Evolutionary conservation across 1,140 invertebrate genomes (phyloP), one percentile per base, ranked within the genome.

Genomic region (Acromyrmex echinatior): DNA sequence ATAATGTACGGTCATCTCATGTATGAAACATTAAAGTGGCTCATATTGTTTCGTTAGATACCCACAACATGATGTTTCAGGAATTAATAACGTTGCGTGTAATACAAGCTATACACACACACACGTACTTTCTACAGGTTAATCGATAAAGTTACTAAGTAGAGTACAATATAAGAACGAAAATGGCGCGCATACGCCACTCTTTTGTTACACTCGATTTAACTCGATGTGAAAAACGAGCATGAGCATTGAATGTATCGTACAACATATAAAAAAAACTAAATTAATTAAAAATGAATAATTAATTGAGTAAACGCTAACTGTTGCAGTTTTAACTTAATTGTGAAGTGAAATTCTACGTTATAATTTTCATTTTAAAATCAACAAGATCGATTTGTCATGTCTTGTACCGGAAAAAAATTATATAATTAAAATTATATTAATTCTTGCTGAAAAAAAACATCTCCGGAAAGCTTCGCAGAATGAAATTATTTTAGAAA

Each of bases 141-240:
- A 79, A 79, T 79, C 77, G 77, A 79, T 79, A 79, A 79, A 79
- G 28, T 79, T 79, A 79, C 77, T 45, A 79, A 66, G 39, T 51
- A 16, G 62, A 79, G 39, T 66, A 79, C 18, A 79, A 51, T 66
- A 79, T 78, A 63, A 78, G 76, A 65, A 78, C 21, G 58, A 78
- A 62, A 63, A 49, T 65, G 35, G 31, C 56, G 58, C 74, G 21
- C n/a, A 63, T 63, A 62, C n/a, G 21, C 35, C 35, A 4, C 21
- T 78, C 60, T 65, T 21, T 56, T 12, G 16, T 7, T 5, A 74
- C 10, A 56, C 51, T 74, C 51, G 49, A 28, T 78, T 78, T 78
- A 63, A 65, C 25, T n/a, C 31, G 12, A 63, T 28, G 25, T 60
- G 18, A 28, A 78, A 10, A 78, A 10, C 35, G 16, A 78, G 25